Percentiles rank a stretch among this genome's conserved stretches.
These are phyloP conservation scores for Zaprionus africanus DNA, from an alignment of 1,140 invertebrate genomes.

Conservation along the genomic window DNA sequence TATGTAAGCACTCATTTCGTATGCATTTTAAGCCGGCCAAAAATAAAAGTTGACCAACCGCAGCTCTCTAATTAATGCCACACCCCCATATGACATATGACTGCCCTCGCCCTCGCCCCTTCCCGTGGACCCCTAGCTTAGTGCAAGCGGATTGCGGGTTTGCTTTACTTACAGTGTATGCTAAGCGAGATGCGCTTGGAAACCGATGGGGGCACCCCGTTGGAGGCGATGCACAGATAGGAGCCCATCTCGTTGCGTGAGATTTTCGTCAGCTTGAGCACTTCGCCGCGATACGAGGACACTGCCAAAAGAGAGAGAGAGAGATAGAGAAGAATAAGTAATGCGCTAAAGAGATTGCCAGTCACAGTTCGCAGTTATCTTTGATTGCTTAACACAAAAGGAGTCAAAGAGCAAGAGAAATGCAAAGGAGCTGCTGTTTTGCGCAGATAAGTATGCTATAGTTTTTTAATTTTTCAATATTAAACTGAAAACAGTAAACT, in stretches of 20 bases:
- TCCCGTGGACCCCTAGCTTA: conserved; percentile 10
- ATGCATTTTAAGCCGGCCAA: conserved; percentile 6
- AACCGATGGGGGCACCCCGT: conserved; percentile 91
- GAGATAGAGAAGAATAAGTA: background rate
- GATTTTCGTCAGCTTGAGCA: conserved; percentile 91
- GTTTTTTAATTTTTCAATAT: no score
- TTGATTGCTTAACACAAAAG: background rate
- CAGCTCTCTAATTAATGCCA: conserved; percentile 73
- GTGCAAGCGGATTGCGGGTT: conserved; percentile 24
- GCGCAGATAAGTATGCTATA: background rate
- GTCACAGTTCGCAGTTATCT: background rate
- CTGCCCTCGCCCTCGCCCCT: background rate
- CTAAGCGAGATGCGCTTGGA: conserved; percentile 93
- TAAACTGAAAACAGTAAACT: no score
- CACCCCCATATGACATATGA: background rate
- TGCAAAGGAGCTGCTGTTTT: background rate
- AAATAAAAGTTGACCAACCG: conserved; percentile 65
- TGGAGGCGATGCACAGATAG: conserved; percentile 94
- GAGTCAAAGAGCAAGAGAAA: background rate
- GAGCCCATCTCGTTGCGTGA: conserved; percentile 94
- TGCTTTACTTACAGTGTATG: conserved; percentile 92
- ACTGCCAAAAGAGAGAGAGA: conserved; percentile 85
- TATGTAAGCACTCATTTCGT: background rate
- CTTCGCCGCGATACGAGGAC: conserved; percentile 88
- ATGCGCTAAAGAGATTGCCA: background rate